These are phyloP conservation scores for Semicossyphus pulcher DNA, from an alignment of 2,113 vertebrate genomes.

Conservation along the genomic window DNA sequence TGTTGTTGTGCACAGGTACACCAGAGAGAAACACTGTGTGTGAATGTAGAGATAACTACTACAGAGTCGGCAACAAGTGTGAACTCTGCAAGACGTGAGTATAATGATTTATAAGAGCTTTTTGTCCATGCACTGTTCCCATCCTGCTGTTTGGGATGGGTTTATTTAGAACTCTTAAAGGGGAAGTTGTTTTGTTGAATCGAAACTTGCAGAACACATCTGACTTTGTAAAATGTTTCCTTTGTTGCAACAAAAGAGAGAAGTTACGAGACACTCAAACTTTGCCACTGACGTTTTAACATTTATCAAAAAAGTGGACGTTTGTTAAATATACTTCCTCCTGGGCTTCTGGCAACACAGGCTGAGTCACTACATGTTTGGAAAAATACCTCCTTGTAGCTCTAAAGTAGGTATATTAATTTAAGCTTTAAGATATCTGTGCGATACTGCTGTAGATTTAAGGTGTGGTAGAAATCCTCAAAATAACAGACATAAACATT, in stretches of 20 bases:
- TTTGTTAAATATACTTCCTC: neutral
- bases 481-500: too few species aligned
- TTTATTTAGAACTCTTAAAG: conserved; percentile 14
- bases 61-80: conserved; percentile 53
- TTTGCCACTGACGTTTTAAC: neutral
- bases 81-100: conserved; percentile 74
- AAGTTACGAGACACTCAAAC: conserved; percentile 39
- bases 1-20: conserved; percentile 62
- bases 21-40: conserved; percentile 61
- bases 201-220: conserved; percentile 57
- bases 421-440: too few species aligned
- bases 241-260: conserved; percentile 37
- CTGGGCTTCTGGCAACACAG: neutral
- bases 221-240: conserved; percentile 55
- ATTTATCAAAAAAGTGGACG: conserved; percentile 1
- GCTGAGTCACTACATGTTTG: neutral
- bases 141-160: neutral
- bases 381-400: too few species aligned
- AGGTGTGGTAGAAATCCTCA: too few species aligned
- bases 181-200: conserved; percentile 72
- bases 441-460: too few species aligned
- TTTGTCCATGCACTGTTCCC: conserved; percentile 1
- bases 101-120: neutral
- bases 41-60: conserved; percentile 59
- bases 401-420: too few species aligned